Evolutionary conservation across 1,140 invertebrate species (phyloP), one percentile per base, ranked within the genome.

Genomic region (Magallana ariakensis): DNA sequence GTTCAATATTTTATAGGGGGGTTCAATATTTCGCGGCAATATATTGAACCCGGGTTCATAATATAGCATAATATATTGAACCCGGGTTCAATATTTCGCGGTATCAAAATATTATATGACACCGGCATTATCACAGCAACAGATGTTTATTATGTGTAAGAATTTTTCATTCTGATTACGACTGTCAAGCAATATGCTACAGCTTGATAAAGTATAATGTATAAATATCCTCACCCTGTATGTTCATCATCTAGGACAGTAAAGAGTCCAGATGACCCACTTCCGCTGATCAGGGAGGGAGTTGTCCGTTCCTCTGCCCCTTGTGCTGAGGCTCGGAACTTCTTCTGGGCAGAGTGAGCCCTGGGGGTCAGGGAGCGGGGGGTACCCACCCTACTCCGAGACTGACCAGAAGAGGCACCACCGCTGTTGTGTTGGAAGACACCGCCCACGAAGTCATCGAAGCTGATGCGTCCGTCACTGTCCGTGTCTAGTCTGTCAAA

Each of bases 401-500:
- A 80, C n/a, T 81, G 81, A 60, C 84, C 19, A 55, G 33, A 46
- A 46, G 83, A 22, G 16, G 86, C 22, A 56, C 56, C 53, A 11
- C 55, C 66, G 62, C 56, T 80, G 55, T 89, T 62, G 90, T 95
- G 95, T 89, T 96, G 95, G 91, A 97, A 96, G 80, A 96, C 94
- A 33, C 94, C 94, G 84, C 95, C 93, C 9, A 97, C 90, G 92
- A 97, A 96, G 90, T 97, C 96, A 57, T 96, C 95, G 90, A 97
- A 96, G 91, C 95, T 96, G 57, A 97, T 96, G 87, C 95, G 94
- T 15, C 96, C 96, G 94, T 97, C 96, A 83, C 95, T 94, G 92
- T 97, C 96, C 13, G 95, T 92, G 90, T 96, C 96, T 9, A 97
- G 93, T 89, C 96, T 96, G 57, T 96, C 95, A 92, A 97, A 97